Base-by-base conservation (phyloP, 2,888 invertebrate species). In the Xestia c-nigrum region DNA sequence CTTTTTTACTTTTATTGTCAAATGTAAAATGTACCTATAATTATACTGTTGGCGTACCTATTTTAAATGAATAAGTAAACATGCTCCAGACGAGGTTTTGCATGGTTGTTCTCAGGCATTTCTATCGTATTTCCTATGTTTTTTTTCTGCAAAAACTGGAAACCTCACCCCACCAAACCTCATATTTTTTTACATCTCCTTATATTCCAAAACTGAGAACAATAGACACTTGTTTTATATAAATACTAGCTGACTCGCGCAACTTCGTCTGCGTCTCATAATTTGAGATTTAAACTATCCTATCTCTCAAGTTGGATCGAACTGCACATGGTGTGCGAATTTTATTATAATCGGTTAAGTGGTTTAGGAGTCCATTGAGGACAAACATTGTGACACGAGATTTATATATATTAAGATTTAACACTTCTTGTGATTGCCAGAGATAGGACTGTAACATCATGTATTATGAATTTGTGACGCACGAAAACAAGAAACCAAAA, bases 401-500 rank as follows among this genome's bases (percentile, higher is more conserved):
- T n/a, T n/a, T n/a, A n/a, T n/a, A n/a, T n/a, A n/a, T n/a, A n/a
- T n/a, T n/a, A n/a, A n/a, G n/a, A n/a, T n/a, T 21, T 9, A 38
- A 63, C 31, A 69, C 24, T n/a, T 70, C 24, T 31, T 57, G 40
- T 40, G 3, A 66, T 72, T 72, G 24, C 40, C 47, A 43, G 38
- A 47, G 14, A 24, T 50, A 63, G 47, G 40, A 12, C 24, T n/a
- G 46, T 38, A 40, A 66, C 50, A 65, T 46, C 21, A 70, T 76
- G 21, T 19, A 38, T 68, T 40, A 63, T 24, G n/a, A 47, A 67
- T 63, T 64, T 57, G 40, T 80, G 63, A 68, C 61, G 63, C 77
- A 82, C 50, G 40, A 57, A 71, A 52, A 71, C 82, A 82, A 67
- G 47, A 76, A 50, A 67, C 24, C 14, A 6, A 67, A 55, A 70